These are phyloP conservation scores for Cylloceria caligata DNA, from an alignment of 2,888 invertebrate species.

Conservation along the genomic window DNA sequence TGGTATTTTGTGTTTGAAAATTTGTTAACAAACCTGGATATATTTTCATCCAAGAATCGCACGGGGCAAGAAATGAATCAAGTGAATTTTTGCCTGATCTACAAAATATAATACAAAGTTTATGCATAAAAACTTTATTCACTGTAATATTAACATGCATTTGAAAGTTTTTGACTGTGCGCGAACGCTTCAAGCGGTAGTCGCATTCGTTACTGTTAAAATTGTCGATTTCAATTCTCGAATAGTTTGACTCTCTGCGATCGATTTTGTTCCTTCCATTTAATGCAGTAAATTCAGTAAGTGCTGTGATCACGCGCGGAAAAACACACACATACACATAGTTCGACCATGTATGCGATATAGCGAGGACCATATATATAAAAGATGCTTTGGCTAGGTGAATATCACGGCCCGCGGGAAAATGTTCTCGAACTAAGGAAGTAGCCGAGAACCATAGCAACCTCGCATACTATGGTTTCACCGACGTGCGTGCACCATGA, in stretches of 20 bases:
- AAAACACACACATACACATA: neutral
- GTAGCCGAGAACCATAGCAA: slow-evolving; percentile 20
- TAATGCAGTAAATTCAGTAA: neutral
- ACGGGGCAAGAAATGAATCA: no score
- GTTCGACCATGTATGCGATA: slow-evolving; percentile 2
- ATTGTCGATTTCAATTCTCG: neutral
- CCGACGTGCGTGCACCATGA: slow-evolving; percentile 42
- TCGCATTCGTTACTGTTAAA: neutral
- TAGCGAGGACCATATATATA: slow-evolving; percentile 21
- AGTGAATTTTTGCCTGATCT: no score
- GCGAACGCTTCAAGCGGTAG: neutral
- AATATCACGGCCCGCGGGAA: slow-evolving; percentile 41
- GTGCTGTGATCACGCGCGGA: slow-evolving; percentile 39
- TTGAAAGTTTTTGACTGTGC: neutral
- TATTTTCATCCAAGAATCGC: no score
- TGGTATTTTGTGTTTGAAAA: no score
- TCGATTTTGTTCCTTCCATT: neutral
- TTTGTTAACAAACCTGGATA: no score
- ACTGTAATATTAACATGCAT: neutral
- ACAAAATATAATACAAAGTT: no score
- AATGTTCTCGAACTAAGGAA: slow-evolving; percentile 40
- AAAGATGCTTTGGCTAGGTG: slow-evolving; percentile 52
- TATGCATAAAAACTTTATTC: neutral
- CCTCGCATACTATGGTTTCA: neutral
- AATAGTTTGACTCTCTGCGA: neutral